phyloP scores from a whole-genome alignment of 2,113 vertebrate genomes.

The Gavia stellata region DNA sequence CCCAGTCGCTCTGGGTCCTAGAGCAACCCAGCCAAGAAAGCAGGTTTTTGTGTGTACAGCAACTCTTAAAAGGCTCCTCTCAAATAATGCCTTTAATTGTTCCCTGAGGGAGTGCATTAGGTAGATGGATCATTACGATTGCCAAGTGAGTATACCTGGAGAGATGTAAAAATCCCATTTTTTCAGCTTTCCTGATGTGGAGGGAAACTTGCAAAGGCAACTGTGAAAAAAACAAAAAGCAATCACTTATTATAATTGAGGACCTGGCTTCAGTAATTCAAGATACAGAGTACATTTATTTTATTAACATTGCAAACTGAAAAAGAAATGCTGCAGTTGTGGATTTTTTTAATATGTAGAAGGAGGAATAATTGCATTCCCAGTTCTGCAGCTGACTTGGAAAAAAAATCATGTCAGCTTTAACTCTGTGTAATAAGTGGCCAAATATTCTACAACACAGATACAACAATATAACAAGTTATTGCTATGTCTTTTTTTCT shows the following conservation, averaged over 20 bases:
- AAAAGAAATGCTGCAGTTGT: neutral
- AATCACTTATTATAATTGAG: neutral
- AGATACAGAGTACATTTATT: neutral
- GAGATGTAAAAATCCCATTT: constrained; percentile 57
- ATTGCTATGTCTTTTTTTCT: neutral
- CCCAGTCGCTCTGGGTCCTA: constrained; percentile 57
- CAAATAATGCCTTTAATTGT: neutral
- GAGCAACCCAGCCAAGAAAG: constrained; percentile 5
- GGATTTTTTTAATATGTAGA: neutral
- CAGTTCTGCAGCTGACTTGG: neutral
- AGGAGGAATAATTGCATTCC: neutral
- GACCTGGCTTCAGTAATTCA: neutral
- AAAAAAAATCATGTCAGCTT: neutral
- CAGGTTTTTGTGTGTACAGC: accelerated
- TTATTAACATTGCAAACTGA: neutral
- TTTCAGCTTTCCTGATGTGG: constrained; percentile 32
- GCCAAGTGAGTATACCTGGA: constrained; percentile 50
- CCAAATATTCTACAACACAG: neutral
- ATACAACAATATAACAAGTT: neutral
- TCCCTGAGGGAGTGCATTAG: neutral
- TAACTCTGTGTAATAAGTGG: neutral
- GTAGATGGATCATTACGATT: neutral
- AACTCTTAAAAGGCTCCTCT: neutral
- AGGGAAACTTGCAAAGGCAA: constrained; percentile 10
- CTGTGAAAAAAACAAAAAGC: constrained; percentile 16